These are phyloP conservation scores for Melipona bicolor DNA, from an alignment of 2,888 invertebrate species.

Conservation along the genomic window DNA sequence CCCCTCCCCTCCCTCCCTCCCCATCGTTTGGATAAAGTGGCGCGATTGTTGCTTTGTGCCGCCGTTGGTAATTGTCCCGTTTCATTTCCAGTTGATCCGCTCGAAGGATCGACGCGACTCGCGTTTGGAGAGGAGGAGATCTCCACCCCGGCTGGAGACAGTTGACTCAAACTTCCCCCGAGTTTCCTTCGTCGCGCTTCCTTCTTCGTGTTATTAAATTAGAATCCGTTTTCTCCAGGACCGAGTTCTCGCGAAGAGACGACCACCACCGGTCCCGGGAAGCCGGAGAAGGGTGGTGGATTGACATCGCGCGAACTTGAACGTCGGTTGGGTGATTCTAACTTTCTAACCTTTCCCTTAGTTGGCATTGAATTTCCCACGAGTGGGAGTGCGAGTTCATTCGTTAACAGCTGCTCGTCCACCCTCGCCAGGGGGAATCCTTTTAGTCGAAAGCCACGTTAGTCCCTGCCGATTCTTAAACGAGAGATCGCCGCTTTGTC, in stretches of 20 bases:
- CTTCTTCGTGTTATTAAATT: constrained; percentile 6
- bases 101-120: not conserved
- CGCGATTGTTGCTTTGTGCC: constrained; percentile 16
- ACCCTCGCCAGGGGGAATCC: not conserved
- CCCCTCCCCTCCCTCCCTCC: not conserved
- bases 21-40: constrained; percentile 16
- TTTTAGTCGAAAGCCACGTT: not conserved
- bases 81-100: constrained; percentile 2
- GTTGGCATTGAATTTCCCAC: constrained; percentile 37
- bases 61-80: constrained; percentile 22
- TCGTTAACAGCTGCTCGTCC: not conserved
- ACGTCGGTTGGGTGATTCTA: constrained; percentile 22
- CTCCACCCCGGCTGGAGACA: too few species aligned
- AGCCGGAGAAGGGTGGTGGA: not conserved
- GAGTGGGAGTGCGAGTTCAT: not conserved
- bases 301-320: not conserved
- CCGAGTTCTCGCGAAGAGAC: not conserved
- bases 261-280: not conserved
- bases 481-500: not conserved
- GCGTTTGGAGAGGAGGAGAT: not conserved
- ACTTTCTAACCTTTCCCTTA: constrained; percentile 28
- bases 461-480: not conserved
- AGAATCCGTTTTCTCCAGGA: not conserved
- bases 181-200: not conserved
- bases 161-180: not conserved